A percentile compares a stretch with the other conserved stretches of the same genome.
phyloP scores from a whole-genome alignment of 2,888 invertebrate genomes.

The Entomobrya multifasciata region DNA sequence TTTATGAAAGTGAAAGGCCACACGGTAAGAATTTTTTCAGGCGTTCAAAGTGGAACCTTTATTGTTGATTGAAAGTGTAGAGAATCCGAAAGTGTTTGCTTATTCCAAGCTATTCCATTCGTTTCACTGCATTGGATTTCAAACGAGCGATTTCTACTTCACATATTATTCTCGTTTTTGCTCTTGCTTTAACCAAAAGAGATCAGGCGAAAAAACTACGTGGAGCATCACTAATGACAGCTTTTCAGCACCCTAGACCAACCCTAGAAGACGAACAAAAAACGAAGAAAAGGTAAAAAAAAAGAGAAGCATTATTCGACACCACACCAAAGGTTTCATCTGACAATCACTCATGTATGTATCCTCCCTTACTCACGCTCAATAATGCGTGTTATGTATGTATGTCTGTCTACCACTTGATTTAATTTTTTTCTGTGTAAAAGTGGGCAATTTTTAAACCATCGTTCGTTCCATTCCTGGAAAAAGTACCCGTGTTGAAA shows the following conservation, averaged over 20 bases:
- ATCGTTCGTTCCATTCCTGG: background rate
- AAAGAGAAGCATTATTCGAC: conserved; percentile 33
- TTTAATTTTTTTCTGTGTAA: background rate
- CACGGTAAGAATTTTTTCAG: background rate
- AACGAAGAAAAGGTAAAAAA: conserved; percentile 11
- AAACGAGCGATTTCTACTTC: conserved; percentile 44
- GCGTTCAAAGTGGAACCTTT: conserved; percentile 10
- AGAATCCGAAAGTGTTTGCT: background rate
- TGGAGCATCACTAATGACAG: conserved; percentile 58
- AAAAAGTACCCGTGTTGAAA: background rate
- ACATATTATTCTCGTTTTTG: background rate
- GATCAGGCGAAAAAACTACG: background rate
- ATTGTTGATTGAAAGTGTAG: conserved; percentile 13
- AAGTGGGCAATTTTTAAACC: conserved; percentile 34
- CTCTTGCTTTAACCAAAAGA: background rate
- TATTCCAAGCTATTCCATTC: background rate
- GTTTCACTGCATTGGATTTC: conserved; percentile 45
- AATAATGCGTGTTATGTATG: background rate
- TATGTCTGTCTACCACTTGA: background rate
- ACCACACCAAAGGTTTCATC: conserved; percentile 39
- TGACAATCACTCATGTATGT: conserved; percentile 58
- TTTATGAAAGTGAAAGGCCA: background rate
- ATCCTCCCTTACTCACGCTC: conserved; percentile 38
- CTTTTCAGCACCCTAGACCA: conserved; percentile 65
- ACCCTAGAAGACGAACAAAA: conserved; percentile 27